These are phyloP conservation scores for Tor tambroides DNA, from an alignment of 2,113 vertebrate species.

Conservation along the genomic window DNA sequence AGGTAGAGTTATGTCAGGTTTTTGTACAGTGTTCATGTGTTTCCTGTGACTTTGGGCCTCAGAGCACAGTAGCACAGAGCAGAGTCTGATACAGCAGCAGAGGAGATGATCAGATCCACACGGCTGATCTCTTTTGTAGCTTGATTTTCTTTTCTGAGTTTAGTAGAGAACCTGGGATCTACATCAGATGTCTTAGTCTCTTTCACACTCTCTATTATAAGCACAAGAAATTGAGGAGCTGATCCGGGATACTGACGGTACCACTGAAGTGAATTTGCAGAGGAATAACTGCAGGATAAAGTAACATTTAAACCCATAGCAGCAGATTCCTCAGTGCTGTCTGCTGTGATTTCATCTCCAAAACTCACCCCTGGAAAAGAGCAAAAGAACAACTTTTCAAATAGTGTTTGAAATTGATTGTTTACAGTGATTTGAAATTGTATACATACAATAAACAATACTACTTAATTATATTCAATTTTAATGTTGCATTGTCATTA, in stretches of 20 bases:
- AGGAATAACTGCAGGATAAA: too few species aligned
- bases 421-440: background rate
- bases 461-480: background rate
- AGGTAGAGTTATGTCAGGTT: slow-evolving; percentile 2
- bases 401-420: background rate
- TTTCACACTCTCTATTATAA: too few species aligned
- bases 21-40: slow-evolving; percentile 37
- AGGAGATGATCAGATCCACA: slow-evolving; percentile 27
- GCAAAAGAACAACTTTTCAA: background rate
- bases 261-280: too few species aligned
- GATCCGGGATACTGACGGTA: too few species aligned
- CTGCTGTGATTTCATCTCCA: too few species aligned
- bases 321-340: too few species aligned
- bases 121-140: background rate
- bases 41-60: slow-evolving; percentile 42
- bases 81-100: slow-evolving; percentile 40
- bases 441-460: background rate
- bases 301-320: too few species aligned
- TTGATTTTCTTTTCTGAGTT: background rate
- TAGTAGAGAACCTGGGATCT: too few species aligned
- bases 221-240: too few species aligned
- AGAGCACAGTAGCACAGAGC: slow-evolving; percentile 47
- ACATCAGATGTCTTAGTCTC: too few species aligned
- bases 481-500: background rate
- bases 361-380: too few species aligned